Evolutionary conservation across 2,888 invertebrate genomes (phyloP), one percentile per base, ranked within the genome.

Genomic region (Heliconius charithonia): DNA sequence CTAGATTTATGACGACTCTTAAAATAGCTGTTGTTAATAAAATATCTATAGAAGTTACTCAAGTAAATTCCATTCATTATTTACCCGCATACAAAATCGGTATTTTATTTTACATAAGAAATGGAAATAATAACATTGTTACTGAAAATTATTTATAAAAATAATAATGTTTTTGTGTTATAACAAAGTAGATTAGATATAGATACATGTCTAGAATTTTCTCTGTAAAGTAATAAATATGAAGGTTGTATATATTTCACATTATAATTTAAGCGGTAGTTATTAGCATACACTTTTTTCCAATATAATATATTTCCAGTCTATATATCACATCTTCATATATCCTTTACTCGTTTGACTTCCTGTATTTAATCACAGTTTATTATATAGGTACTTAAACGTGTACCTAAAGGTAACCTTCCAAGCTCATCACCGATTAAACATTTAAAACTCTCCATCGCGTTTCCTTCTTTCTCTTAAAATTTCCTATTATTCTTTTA

Each of bases 391-490:
- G 13, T 71, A 22, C 51, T 59, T 56, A 72, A 12, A 1, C 45
- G 19, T 16, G 2, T 29, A 19, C 13, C n/a, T 59, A n/a, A 59
- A 59, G n/a, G 6, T 19, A 16, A 51, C 59, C n/a, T n/a, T 10
- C 1, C 10, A 32, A 29, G 16, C 13, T 59, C n/a, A 19, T 59
- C n/a, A 72, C 16, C n/a, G 37, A 56, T 25, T 9, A 56, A 56
- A 3, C 19, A 56, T 51, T 59, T 10, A 32, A 72, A 25, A 13
- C 59, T n/a, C 10, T 25, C 2, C 59, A 25, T 72, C 19, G 4
- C 41, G 37, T 16, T 56, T 6, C 29, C 32, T 72, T 77, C 27
- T 37, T 73, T 69, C 69, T 37, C 25, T 63, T 37, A 29, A n/a
- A 1, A 16, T 27, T 27, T 63, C 62, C 62, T 41, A 12, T 27